Base-by-base conservation (phyloP, 2,113 vertebrate species). In the Bucco capensis region DNA sequence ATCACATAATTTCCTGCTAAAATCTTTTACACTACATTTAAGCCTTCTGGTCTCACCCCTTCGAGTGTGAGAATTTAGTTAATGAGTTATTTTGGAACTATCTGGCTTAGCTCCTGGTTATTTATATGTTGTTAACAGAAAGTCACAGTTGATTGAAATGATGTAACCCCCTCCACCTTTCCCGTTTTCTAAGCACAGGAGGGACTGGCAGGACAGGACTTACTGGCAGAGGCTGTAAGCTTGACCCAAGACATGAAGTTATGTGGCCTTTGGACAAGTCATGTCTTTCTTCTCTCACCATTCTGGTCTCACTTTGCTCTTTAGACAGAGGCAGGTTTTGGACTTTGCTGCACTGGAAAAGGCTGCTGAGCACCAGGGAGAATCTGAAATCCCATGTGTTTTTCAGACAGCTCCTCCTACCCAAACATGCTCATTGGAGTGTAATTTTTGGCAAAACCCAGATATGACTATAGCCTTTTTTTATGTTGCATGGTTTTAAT, bases 1-100 rank as follows among this genome's bases (percentile, higher is more conserved):
- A 90, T 94, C 86, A 83, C 66, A 58, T 89, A 16, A 54, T 88
- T 93, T 92, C 80, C 86, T 88, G 50, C 58, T 89, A 15, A 93
- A 90, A 61, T 72, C 64, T 93, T 86, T 67, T 35, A 67, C 40
- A 44, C 64, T 58, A 21, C n/a, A 50, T 89, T 50, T 73, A 69
- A 81, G 46, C 28, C 40, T 91, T 72, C 56, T 90, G 69, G 65
- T 65, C 40, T 42, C 40, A 42, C 40, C 15, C 40, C 40, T 42
- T 42, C 73, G 70, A 82, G 17, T 27, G 53, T 14, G 21, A 89
- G 73, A 66, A 30, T 79, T 84, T 38, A 57, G 21, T 61, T 67
- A 31, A 57, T 8, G 14, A 82, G 79, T 88, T 75, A 67, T 86
- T 94, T 86, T 50, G 69, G 66, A 47, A 40, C 40, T 90, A 12